Evolutionary conservation across 2,888 invertebrate genomes (phyloP).

Genomic region (Notodonta dromedarius): DNA sequence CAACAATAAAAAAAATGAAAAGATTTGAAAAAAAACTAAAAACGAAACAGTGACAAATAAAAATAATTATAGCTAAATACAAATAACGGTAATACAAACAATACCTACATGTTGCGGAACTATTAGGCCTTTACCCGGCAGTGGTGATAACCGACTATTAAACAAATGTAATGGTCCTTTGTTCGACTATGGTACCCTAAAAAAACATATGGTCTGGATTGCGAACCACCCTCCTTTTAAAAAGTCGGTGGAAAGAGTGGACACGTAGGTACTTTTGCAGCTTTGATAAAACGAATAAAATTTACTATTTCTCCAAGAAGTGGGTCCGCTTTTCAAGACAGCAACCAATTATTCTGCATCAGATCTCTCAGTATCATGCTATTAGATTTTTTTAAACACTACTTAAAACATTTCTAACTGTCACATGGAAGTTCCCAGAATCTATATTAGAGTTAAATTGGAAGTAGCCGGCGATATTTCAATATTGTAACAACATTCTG

Average conservation of each 20-base stretch:
- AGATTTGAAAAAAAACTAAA: background rate
- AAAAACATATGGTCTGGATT: too few relatives aligned
- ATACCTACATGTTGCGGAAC: background rate
- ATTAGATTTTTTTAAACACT: conserved; percentile 1
- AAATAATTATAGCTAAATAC: too few relatives aligned
- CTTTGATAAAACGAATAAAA: too few relatives aligned
- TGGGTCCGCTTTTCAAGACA: background rate
- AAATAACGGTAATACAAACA: background rate
- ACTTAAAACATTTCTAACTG: background rate
- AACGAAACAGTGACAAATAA: background rate
- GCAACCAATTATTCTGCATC: background rate
- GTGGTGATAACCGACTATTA: too few relatives aligned
- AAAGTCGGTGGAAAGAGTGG: too few relatives aligned
- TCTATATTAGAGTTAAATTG: conserved; percentile 12
- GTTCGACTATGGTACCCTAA: too few relatives aligned
- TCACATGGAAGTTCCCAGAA: conserved; percentile 3
- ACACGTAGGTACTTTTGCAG: too few relatives aligned
- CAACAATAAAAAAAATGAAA: conserved; percentile 28
- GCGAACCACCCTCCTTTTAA: too few relatives aligned
- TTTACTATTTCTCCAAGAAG: too few relatives aligned
- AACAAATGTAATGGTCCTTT: too few relatives aligned
- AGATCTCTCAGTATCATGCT: background rate
- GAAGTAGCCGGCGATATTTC: conserved; percentile 29
- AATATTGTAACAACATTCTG: conserved; percentile 42
- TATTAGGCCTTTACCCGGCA: too few relatives aligned